A percentile compares a stretch with the other conserved stretches of the same genome.
Evolutionary conservation across 2,113 vertebrate species (phyloP).

Genomic region (Rhabdornis inornatus): DNA sequence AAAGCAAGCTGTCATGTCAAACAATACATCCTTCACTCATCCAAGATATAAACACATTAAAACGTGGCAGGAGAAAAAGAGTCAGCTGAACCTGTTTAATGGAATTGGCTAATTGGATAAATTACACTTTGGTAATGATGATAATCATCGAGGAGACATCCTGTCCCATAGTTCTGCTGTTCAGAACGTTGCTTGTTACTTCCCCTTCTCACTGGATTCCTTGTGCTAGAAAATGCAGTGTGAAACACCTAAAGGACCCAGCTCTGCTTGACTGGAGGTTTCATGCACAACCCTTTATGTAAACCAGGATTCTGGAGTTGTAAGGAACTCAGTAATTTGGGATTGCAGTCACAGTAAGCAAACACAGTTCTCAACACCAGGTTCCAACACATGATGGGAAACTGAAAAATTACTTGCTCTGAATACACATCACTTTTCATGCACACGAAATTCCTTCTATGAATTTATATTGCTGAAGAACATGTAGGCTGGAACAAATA

Average conservation of each 20-base stretch:
- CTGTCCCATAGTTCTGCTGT: background rate
- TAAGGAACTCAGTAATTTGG: background rate
- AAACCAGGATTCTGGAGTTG: background rate
- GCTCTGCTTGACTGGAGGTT: background rate
- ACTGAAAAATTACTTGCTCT: background rate
- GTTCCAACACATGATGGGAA: background rate
- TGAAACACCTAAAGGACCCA: background rate
- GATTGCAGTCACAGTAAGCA: background rate
- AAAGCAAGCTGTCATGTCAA: constrained; percentile 45
- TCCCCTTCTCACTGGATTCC: background rate
- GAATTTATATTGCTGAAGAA: constrained; percentile 3
- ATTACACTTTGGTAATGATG: constrained; percentile 57
- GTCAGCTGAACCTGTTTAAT: constrained; percentile 44
- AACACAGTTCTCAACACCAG: background rate
- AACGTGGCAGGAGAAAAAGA: constrained; percentile 47
- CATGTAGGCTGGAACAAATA: constrained; percentile 24
- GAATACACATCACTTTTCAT: background rate
- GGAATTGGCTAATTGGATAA: constrained; percentile 68
- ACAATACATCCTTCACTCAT: constrained; percentile 40
- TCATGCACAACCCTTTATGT: background rate
- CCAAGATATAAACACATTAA: constrained; percentile 48
- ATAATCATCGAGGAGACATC: constrained; percentile 34
- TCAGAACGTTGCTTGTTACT: background rate
- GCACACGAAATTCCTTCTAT: background rate
- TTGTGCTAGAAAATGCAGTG: background rate